Evolutionary conservation across 2,888 invertebrate species (phyloP), one percentile per base, ranked within the genome.

Genomic region (Watsonalla cultraria): DNA sequence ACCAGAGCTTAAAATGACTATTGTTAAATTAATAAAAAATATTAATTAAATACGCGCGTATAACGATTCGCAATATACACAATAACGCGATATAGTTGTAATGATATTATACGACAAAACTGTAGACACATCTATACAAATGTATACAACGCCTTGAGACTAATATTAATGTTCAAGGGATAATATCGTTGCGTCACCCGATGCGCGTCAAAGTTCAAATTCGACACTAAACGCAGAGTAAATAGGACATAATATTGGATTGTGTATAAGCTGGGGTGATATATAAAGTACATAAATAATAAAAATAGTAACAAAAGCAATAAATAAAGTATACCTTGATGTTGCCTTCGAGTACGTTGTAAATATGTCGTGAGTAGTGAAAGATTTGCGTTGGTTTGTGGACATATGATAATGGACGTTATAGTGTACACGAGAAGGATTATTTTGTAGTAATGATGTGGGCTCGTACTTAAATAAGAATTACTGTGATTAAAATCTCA

Each of bases 401-500:
- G 70, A 66, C 65, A 68, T 66, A 70, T 63, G 42, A 49, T 49
- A 49, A 63, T 68, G 68, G 72, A 74, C 72, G 73, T 69, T 69
- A 69, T 72, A 68, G 71, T 70, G 77, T 74, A 72, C 74, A 68
- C 69, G 72, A 75, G 80, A 78, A 76, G 77, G 84, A 79, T 86
- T 84, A 81, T 83, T 82, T 85, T 80, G 82, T 83, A 82, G 83
- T 85, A 84, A 86, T 84, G 82, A 79, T 85, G 85, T 87, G 86
- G 89, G 89, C 88, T 86, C 83, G 87, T 88, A 89, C 87, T 86
- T 86, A 84, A 81, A 86, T 84, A 87, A 89, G 86, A 85, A 86
- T 83, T 86, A 90, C 90, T 90, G 90, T 90, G 90, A 90, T 90
- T 88, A 85, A 83, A 90, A 86, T 89, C 87, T 89, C 87, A 88